Evolutionary conservation across 1,140 invertebrate genomes (phyloP).

Genomic region (Lepidurus apus): DNA sequence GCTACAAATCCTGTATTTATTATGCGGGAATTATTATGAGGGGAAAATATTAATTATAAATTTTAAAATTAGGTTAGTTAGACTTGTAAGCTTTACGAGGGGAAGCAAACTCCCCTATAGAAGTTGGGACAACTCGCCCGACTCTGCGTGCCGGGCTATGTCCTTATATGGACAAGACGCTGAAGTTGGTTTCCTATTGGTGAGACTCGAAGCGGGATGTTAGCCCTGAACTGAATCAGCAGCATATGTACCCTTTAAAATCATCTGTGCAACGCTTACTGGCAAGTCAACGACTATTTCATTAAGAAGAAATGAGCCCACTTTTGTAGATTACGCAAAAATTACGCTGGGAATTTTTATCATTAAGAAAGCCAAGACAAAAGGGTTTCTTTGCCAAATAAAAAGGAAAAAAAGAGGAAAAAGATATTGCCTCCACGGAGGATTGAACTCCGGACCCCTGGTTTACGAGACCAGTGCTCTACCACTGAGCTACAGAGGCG

Average conservation of each 20-base stretch:
- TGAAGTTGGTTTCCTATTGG: constrained; percentile 14
- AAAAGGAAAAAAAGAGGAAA: not conserved
- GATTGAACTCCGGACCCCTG: constrained; percentile 35
- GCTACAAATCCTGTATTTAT: no score
- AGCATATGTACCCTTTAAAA: not conserved
- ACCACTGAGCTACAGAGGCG: constrained; percentile 35
- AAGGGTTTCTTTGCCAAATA: not conserved
- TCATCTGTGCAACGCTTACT: constrained; percentile 10
- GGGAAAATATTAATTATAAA: no score
- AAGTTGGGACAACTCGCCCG: not conserved
- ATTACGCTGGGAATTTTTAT: not conserved
- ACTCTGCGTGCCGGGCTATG: not conserved
- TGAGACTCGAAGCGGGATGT: constrained; percentile 20
- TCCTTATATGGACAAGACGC: constrained; percentile 12
- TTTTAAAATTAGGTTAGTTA: no score
- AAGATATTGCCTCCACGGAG: constrained; percentile 28
- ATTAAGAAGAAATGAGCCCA: not conserved
- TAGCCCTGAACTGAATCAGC: constrained; percentile 21
- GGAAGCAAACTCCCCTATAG: not conserved
- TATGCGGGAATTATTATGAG: no score
- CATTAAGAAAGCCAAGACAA: not conserved
- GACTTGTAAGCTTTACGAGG: not conserved
- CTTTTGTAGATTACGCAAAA: not conserved
- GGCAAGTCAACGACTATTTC: not conserved
- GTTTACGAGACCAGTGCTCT: constrained; percentile 35